Percentiles rank a stretch among this genome's conserved stretches.
Conservation (phyloP, 2,888 invertebrate species). For the Epinotia brunnichana region DNA sequence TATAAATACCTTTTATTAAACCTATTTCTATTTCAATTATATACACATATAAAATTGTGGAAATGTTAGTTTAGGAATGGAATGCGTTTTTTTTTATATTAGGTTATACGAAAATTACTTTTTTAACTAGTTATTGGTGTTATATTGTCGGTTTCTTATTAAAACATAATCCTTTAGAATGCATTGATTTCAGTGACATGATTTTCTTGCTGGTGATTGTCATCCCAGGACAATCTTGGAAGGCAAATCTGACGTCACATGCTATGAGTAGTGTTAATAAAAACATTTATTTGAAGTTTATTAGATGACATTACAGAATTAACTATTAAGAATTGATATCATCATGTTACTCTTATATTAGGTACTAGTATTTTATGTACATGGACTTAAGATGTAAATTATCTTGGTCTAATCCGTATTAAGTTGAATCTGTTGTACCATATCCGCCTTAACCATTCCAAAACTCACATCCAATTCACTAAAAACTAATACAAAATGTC, state of each 20-base stretch:
- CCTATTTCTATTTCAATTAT: constrained; percentile 60
- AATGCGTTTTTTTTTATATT: not conserved
- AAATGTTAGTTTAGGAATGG: constrained; percentile 57
- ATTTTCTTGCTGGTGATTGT: constrained; percentile 35
- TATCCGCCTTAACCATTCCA: constrained; percentile 62
- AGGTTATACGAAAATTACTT: not conserved
- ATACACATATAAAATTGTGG: constrained; percentile 61
- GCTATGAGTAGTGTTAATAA: not conserved
- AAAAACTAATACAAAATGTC: constrained; percentile 38
- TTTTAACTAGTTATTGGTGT: not conserved
- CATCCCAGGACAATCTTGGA: constrained; percentile 33
- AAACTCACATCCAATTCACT: constrained; percentile 36
- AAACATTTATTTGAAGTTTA: not conserved
- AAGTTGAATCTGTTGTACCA: constrained; percentile 65
- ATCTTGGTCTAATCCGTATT: constrained; percentile 37
- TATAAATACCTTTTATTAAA: constrained; percentile 35
- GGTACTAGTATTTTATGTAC: not conserved
- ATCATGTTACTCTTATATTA: not conserved
- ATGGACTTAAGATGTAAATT: constrained; percentile 39
- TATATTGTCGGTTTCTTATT: not conserved
- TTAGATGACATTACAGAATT: not conserved
- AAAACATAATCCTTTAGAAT: not conserved
- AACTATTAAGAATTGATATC: not conserved
- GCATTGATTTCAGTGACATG: constrained; percentile 1
- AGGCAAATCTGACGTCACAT: constrained; percentile 11